A percentile compares a stretch with the other conserved stretches of the same genome.
Conservation (phyloP, 2,797 vertebrate genomes). For the Geotrypetes seraphini region DNA sequence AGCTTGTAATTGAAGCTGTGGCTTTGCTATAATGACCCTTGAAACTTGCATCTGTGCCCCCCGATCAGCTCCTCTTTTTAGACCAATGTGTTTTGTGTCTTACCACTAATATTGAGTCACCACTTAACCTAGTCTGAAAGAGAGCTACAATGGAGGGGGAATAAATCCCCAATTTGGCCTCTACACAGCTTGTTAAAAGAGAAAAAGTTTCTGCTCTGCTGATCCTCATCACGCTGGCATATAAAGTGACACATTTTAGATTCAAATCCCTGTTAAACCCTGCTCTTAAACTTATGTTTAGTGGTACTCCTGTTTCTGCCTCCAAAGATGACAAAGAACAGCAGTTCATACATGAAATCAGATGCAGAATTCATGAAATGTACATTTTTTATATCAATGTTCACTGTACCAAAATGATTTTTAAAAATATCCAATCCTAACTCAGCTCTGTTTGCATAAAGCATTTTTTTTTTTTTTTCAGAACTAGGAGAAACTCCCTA, state of each 20-base stretch:
- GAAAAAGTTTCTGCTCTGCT: slow-evolving; percentile 51
- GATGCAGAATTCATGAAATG: too few species aligned
- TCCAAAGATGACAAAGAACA: slow-evolving; percentile 47
- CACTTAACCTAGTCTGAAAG: slow-evolving; percentile 20
- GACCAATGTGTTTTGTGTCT: background rate
- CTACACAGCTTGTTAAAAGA: slow-evolving; percentile 38
- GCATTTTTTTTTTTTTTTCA: too few species aligned
- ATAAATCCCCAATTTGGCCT: slow-evolving; percentile 30
- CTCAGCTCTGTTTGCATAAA: too few species aligned
- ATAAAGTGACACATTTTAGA: slow-evolving; percentile 48
- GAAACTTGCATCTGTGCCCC: background rate
- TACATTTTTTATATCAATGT: too few species aligned
- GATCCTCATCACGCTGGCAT: slow-evolving; percentile 46
- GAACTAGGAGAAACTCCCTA: too few species aligned
- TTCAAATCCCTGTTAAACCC: slow-evolving; percentile 56
- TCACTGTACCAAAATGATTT: too few species aligned
- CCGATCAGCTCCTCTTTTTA: background rate
- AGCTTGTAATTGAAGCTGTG: too few species aligned
- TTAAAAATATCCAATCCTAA: slow-evolving; percentile 15
- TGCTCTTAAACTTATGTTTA: slow-evolving; percentile 36
- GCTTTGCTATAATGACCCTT: background rate
- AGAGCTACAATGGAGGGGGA: slow-evolving; percentile 29
- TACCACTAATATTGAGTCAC: slow-evolving; percentile 5
- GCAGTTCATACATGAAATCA: slow-evolving; percentile 24
- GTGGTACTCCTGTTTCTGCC: slow-evolving; percentile 51